Evolutionary conservation across 2,888 invertebrate genomes (phyloP).

Genomic region (Metalampra italica): DNA sequence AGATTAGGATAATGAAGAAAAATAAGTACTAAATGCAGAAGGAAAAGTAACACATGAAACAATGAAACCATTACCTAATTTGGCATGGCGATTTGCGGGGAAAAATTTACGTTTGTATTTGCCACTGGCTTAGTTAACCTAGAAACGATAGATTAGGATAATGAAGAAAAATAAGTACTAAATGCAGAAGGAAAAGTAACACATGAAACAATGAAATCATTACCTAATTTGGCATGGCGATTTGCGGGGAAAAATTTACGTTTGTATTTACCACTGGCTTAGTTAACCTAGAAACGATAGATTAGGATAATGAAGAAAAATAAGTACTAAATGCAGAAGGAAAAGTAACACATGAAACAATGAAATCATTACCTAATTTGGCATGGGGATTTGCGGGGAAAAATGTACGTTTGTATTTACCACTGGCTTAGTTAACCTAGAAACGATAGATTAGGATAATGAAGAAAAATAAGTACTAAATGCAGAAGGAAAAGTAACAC

Average conservation of each 20-base stretch:
- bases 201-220: background rate
- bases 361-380: too few species aligned
- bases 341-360: too few species aligned
- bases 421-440: background rate
- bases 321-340: too few species aligned
- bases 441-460: background rate
- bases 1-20: background rate
- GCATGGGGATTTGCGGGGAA: conserved; percentile 6
- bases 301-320: too few species aligned
- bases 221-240: conserved; percentile 5
- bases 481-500: too few species aligned
- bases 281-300: background rate
- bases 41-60: background rate
- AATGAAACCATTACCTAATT: too few species aligned
- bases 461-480: too few species aligned
- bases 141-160: background rate
- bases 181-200: too few species aligned
- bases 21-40: background rate
- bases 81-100: conserved; percentile 7
- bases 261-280: background rate
- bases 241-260: conserved; percentile 6
- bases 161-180: background rate
- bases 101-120: conserved; percentile 1
- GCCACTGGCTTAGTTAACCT: background rate
- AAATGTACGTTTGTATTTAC: background rate